phyloP scores from a whole-genome alignment of 2,113 vertebrate species.

The Arothron firmamentum region DNA sequence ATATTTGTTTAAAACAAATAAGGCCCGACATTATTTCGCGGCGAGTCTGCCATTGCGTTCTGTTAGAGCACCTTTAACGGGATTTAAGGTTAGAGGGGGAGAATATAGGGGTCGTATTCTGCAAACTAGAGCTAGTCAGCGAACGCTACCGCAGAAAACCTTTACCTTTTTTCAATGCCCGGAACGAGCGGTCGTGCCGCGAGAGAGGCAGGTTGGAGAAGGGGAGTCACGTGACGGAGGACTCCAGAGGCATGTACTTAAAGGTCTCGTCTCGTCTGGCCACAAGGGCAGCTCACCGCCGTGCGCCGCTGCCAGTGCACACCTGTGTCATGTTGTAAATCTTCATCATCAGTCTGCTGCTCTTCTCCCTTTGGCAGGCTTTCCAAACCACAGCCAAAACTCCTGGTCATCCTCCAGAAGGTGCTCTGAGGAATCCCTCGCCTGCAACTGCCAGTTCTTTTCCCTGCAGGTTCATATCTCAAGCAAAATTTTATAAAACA shows the following conservation, averaged over 20 bases:
- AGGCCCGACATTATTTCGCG: not conserved
- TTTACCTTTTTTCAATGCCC: not conserved
- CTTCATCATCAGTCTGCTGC: not conserved
- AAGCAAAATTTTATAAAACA: constrained; percentile 8
- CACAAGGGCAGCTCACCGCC: constrained; percentile 47
- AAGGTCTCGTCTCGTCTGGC: constrained; percentile 66
- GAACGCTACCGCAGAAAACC: not conserved
- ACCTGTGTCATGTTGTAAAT: constrained; percentile 15
- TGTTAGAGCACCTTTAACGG: too few species aligned
- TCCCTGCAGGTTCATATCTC: not conserved
- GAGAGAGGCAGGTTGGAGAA: not conserved
- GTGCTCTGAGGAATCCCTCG: too few species aligned
- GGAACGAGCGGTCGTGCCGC: not conserved
- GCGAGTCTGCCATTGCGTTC: constrained; percentile 10
- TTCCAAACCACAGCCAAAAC: too few species aligned
- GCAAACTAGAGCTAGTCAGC: too few species aligned
- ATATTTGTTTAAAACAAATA: not conserved
- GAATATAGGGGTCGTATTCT: not conserved
- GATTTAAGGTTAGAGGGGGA: not conserved
- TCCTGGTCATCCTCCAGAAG: too few species aligned
- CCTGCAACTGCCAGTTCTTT: too few species aligned
- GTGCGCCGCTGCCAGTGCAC: constrained; percentile 19
- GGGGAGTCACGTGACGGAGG: constrained; percentile 60
- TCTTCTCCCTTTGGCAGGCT: too few species aligned
- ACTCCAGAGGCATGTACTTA: constrained; percentile 67